phyloP scores from a whole-genome alignment of 2,113 vertebrate genomes.

The Myotis davidii region DNA sequence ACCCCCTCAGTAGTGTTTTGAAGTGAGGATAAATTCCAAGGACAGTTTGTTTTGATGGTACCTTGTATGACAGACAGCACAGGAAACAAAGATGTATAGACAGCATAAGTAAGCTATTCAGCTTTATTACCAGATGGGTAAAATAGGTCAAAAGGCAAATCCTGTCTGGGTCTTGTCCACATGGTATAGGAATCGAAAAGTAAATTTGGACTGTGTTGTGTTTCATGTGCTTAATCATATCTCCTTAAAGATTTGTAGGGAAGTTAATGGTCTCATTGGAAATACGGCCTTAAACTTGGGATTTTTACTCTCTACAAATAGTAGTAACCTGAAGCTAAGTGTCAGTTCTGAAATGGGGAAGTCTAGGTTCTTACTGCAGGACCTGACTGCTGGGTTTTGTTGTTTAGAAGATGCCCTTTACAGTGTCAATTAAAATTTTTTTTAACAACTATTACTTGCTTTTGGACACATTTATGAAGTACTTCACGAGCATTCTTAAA shows the following conservation, averaged over 20 bases:
- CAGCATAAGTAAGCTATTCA: not conserved
- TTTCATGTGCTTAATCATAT: not conserved
- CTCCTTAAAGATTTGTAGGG: not conserved
- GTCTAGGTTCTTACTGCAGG: not conserved
- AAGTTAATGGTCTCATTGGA: not conserved
- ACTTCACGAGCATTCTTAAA: conserved; percentile 22
- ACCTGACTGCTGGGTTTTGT: not conserved
- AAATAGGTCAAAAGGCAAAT: not conserved
- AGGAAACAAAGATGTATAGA: not conserved
- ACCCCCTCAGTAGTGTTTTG: not conserved
- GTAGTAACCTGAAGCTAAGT: not conserved
- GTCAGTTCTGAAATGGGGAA: not conserved
- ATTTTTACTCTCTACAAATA: not conserved
- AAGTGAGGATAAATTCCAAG: not conserved
- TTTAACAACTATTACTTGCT: not conserved
- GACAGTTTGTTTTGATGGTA: not conserved
- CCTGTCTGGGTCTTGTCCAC: not conserved
- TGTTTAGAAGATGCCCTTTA: conserved; percentile 7
- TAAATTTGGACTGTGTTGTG: not conserved
- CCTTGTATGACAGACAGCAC: not conserved
- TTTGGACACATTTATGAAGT: conserved; percentile 17
- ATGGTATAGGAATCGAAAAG: not conserved
- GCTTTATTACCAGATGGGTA: not conserved
- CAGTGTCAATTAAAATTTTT: not conserved
- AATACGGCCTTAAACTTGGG: not conserved